Evolutionary conservation across 2,797 vertebrate genomes (phyloP), one percentile per base, ranked within the genome.

Genomic region (Anableps anableps): DNA sequence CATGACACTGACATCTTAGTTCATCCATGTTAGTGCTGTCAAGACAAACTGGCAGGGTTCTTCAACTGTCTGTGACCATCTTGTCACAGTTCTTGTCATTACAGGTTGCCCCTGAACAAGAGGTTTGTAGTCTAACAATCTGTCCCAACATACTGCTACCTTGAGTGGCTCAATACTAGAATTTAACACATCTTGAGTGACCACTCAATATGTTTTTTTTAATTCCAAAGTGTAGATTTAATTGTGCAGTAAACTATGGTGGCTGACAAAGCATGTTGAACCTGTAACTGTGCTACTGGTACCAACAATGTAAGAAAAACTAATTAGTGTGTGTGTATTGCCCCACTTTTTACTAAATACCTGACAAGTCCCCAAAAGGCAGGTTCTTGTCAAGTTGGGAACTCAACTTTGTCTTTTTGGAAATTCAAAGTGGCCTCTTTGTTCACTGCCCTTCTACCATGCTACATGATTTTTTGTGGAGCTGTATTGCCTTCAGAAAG

Each of bases 371-470:
- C 66, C 38, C 23, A 70, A 43, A 14, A 45, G 11, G 38, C 17
- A 70, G 38, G 38, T 70, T 70, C 66, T 70, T 45, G 23, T 43
- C 66, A 70, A n/a, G 66, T 16, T 70, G 21, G 36, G 38, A 70
- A 70, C 19, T 70, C 23, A n/a, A 70, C 8, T 70, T 70, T 70
- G 66, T 45, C 38, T 43, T 41, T 43, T 45, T 70, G 38, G 23
- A 11, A 70, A 41, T 70, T 70, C 23, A 43, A 45, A 70, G 66
- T 70, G 66, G 11, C 38, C 23, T 70, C 23, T 70, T 41, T 38
- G 21, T 45, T 70, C 66, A 45, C 66, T 70, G 66, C 9, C 21
- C 10, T 14, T 41, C 10, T 47, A 72, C 3, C 5, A 72, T 72
- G 23, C 13, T 17, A 45, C 70, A 14, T 72, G 68, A 45, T 72